Conservation (phyloP, 35 echinoderm and acorn worm species). For the Chiridota heheva region DNA sequence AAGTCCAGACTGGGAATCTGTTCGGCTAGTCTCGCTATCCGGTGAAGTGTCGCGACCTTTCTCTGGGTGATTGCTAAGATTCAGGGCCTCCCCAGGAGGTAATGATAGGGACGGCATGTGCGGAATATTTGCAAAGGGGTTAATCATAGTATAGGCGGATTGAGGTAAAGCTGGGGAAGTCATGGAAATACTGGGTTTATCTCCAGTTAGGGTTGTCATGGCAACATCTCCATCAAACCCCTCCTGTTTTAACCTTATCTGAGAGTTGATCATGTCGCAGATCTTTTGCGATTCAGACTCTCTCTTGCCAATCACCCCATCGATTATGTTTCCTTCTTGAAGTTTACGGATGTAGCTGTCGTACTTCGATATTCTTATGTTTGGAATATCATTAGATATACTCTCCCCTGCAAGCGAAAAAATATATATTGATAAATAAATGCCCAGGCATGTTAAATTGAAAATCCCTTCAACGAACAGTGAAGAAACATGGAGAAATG, state of each 20-base stretch:
- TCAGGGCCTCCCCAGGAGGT: conserved; percentile 9
- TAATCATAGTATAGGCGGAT: conserved; percentile 2
- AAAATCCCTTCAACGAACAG: background rate
- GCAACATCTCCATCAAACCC: no score
- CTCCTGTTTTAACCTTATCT: conserved; percentile 69
- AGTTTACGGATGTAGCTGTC: conserved; percentile 96
- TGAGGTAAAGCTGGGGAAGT: no score
- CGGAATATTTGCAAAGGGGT: conserved; percentile 10
- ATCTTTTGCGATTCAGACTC: conserved; percentile 65
- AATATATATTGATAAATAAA: background rate
- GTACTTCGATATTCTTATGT: conserved; percentile 84
- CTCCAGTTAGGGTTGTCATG: no score
- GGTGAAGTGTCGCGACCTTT: conserved; percentile 34
- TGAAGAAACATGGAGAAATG: no score
- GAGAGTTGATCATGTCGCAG: conserved; percentile 71
- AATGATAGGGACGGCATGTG: conserved; percentile 15
- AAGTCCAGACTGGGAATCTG: conserved; percentile 23
- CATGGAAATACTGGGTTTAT: no score
- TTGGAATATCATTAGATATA: conserved; percentile 80
- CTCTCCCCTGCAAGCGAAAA: conserved; percentile 73
- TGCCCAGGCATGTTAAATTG: background rate
- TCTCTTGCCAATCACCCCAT: conserved; percentile 78
- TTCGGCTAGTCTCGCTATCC: no score
- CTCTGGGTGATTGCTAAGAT: conserved; percentile 32
- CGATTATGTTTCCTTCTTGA: conserved; percentile 82